Conservation (phyloP, 2,797 vertebrate genomes). For the Vireo griseus region DNA sequence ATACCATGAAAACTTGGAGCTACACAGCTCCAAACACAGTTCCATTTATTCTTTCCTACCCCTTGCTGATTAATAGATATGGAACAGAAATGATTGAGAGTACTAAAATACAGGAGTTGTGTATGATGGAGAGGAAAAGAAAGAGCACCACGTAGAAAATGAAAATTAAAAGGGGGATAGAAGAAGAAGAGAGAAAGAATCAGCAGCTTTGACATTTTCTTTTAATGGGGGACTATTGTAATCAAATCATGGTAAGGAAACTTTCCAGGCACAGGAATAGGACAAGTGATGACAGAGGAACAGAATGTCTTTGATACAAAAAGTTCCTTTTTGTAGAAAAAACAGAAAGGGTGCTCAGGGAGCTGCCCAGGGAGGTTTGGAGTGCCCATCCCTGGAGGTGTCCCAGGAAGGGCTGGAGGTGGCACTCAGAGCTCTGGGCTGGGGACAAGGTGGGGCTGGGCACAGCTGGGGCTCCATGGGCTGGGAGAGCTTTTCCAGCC, state of each 20-base stretch:
- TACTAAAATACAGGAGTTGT: background rate
- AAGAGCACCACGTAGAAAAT: background rate
- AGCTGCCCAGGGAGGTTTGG: background rate
- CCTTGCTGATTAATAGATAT: background rate
- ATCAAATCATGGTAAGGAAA: background rate
- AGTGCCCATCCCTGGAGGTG: background rate
- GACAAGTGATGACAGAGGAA: background rate
- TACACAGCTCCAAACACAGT: background rate
- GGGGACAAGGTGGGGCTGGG: background rate
- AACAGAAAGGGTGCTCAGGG: accelerated
- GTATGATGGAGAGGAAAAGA: background rate
- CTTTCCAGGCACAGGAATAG: background rate
- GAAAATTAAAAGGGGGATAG: background rate
- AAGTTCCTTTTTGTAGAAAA: background rate
- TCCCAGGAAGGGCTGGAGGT: background rate
- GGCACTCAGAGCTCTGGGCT: background rate
- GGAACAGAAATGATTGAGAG: background rate
- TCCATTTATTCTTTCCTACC: background rate
- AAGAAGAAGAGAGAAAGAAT: background rate
- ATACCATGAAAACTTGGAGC: background rate
- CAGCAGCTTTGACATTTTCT: background rate
- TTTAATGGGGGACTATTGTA: background rate
- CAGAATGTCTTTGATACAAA: background rate
- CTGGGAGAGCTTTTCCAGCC: accelerated
- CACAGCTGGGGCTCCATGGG: accelerated